Percentiles rank a stretch among this genome's conserved stretches.
phyloP scores from a whole-genome alignment of 2,113 vertebrate genomes.

The Pelvicachromis taeniatus region DNA sequence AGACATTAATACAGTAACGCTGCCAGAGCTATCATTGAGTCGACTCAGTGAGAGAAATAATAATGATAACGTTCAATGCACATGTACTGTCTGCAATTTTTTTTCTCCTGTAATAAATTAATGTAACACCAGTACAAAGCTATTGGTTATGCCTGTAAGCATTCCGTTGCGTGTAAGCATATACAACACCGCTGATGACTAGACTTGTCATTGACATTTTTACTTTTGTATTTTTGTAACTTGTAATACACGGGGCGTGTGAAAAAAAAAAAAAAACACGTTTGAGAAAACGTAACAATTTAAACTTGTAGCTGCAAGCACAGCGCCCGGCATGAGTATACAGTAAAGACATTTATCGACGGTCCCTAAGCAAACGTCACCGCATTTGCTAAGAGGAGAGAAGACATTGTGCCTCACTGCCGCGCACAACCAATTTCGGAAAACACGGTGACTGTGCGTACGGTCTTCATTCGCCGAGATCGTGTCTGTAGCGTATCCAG shows the following conservation, averaged over 20 bases:
- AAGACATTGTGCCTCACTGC: constrained; percentile 25
- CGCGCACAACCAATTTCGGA: constrained; percentile 23
- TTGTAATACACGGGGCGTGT: background rate
- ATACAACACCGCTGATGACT: background rate
- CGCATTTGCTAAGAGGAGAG: background rate
- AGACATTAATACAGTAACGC: background rate
- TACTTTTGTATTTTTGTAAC: background rate
- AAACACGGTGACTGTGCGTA: constrained; percentile 13
- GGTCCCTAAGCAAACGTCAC: constrained; percentile 51
- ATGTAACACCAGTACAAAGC: background rate
- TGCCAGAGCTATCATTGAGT: background rate
- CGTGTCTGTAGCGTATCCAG: constrained; percentile 8
- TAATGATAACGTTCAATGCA: background rate
- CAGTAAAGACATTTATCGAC: constrained; percentile 27
- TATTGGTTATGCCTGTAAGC: background rate
- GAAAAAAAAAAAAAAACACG: background rate
- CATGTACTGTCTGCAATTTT: background rate
- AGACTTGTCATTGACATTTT: background rate
- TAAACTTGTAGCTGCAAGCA: background rate
- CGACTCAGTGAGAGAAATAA: background rate
- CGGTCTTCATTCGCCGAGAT: constrained; percentile 5
- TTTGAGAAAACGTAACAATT: background rate
- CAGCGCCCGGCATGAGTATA: too few relatives aligned
- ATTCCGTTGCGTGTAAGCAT: background rate
- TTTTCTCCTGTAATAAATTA: background rate